Evolutionary conservation across 2,113 vertebrate genomes (phyloP).

Genomic region (Bothrops jararaca): DNA sequence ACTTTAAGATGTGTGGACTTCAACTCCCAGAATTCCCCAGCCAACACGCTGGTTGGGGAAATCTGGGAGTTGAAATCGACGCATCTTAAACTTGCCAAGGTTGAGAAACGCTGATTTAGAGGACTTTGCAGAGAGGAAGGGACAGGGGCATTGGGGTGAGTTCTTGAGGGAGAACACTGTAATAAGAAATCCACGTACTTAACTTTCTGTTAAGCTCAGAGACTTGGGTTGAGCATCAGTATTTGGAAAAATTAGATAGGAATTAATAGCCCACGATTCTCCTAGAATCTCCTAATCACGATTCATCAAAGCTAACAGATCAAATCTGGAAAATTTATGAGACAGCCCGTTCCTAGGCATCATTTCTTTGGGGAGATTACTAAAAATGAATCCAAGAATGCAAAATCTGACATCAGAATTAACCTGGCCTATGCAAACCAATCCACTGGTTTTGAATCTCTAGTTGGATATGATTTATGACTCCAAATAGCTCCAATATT

Average conservation of each 20-base stretch:
- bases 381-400: background rate
- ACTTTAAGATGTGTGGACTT: background rate
- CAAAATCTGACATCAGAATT: background rate
- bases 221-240: background rate
- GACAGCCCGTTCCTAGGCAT: background rate
- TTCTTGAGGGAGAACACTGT: background rate
- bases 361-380: background rate
- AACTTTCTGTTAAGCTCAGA: background rate
- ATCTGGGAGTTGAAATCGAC: background rate
- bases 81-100: background rate
- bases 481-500: background rate
- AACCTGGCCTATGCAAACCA: background rate
- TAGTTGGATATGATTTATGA: background rate
- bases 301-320: background rate
- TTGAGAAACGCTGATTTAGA: background rate
- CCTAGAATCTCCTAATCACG: background rate
- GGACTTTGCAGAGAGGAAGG: background rate
- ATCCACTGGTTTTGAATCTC: background rate
- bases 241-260: background rate
- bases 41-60: background rate
- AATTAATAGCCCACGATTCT: background rate
- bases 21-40: background rate
- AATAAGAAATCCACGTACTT: background rate
- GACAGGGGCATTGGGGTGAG: background rate
- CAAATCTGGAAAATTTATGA: background rate